Evolutionary conservation across 2,888 invertebrate species (phyloP).

Genomic region (Pyrocoelia pectoralis): DNA sequence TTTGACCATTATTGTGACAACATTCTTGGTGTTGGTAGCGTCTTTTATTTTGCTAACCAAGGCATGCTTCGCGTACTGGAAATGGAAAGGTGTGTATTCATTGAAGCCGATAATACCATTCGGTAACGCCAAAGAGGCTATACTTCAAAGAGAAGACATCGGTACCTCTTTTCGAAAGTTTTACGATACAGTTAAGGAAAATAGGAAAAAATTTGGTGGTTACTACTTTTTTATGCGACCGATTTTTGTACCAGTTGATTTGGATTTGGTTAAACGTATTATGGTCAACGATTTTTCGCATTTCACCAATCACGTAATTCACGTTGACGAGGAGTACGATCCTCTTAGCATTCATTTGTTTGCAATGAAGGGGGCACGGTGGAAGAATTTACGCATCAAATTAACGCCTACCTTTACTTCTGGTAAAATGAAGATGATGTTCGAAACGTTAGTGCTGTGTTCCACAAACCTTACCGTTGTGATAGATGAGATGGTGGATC

Average conservation of each 20-base stretch:
- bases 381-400: slow-evolving; percentile 68
- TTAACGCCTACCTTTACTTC: slow-evolving; percentile 71
- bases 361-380: slow-evolving; percentile 63
- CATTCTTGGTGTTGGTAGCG: not conserved
- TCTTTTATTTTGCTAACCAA: not conserved
- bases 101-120: slow-evolving; percentile 47
- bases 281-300: slow-evolving; percentile 67
- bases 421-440: slow-evolving; percentile 71
- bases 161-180: not conserved
- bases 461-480: not conserved
- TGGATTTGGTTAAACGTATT: slow-evolving; percentile 55
- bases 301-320: slow-evolving; percentile 70
- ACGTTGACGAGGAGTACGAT: slow-evolving; percentile 65
- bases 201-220: slow-evolving; percentile 38
- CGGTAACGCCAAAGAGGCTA: slow-evolving; percentile 43
- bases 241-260: slow-evolving; percentile 40
- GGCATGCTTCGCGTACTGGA: slow-evolving; percentile 46
- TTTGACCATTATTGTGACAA: not conserved
- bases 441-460: slow-evolving; percentile 63
- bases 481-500: slow-evolving; percentile 4
- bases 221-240: slow-evolving; percentile 39
- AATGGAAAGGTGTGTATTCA: slow-evolving; percentile 42
- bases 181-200: not conserved
- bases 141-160: slow-evolving; percentile 11
- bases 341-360: slow-evolving; percentile 67